phyloP scores from a whole-genome alignment of 2,888 invertebrate species.

The Leptopilina syphax region DNA sequence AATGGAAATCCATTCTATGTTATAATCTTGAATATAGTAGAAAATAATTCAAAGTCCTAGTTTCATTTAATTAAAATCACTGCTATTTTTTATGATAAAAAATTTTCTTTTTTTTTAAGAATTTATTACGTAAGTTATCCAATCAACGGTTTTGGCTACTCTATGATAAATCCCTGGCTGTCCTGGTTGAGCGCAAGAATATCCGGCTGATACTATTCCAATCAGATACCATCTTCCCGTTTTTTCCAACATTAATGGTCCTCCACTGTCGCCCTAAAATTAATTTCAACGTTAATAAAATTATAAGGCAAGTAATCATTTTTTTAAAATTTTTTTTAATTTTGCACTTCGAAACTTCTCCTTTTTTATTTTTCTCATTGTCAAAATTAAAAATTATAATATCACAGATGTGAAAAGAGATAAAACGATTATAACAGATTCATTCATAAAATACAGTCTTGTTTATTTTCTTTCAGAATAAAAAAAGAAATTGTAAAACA shows the following conservation, averaged over 20 bases:
- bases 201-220: slow-evolving; percentile 94
- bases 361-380: too few species aligned
- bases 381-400: not conserved
- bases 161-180: slow-evolving; percentile 97
- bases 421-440: slow-evolving; percentile 11
- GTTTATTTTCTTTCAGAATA: not conserved
- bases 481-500: too few species aligned
- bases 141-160: slow-evolving; percentile 95
- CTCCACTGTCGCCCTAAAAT: slow-evolving; percentile 89
- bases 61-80: not conserved
- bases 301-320: too few species aligned
- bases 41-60: not conserved
- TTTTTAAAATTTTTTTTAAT: too few species aligned
- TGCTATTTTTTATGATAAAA: slow-evolving; percentile 1
- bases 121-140: slow-evolving; percentile 87
- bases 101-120: slow-evolving; percentile 65
- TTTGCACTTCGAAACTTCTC: not conserved
- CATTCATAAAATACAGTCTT: slow-evolving; percentile 19
- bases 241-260: slow-evolving; percentile 93
- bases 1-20: not conserved
- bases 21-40: not conserved
- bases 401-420: not conserved
- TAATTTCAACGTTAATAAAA: not conserved
- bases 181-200: slow-evolving; percentile 94
- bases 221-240: slow-evolving; percentile 93